A percentile compares a stretch with the other conserved stretches of the same genome.
phyloP scores from a whole-genome alignment of 2,113 vertebrate species.

The Castor canadensis region DNA sequence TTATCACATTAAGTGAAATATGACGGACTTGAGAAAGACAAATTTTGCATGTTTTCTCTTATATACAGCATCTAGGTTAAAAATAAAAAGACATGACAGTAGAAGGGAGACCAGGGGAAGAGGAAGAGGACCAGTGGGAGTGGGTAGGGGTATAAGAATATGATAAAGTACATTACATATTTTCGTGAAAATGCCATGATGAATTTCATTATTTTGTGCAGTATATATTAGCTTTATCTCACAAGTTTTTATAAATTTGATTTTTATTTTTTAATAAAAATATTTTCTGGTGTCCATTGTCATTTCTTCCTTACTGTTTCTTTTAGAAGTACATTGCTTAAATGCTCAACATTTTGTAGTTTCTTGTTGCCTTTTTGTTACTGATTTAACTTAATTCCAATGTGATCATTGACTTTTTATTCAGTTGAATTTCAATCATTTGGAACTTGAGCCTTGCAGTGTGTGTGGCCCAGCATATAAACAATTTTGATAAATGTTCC shows the following conservation, averaged over 20 bases:
- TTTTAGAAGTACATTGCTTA: neutral
- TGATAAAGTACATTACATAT: too few species aligned
- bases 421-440: neutral
- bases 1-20: too few species aligned
- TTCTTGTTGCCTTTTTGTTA: neutral
- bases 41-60: too few species aligned
- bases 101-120: too few species aligned
- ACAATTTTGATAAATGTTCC: neutral
- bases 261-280: constrained; percentile 1
- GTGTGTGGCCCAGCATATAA: neutral
- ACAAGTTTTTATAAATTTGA: neutral
- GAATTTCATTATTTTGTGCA: too few species aligned
- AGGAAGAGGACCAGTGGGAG: too few species aligned
- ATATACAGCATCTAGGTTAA: too few species aligned
- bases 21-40: too few species aligned
- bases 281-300: neutral
- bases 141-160: too few species aligned
- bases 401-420: neutral
- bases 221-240: neutral
- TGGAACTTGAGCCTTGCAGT: neutral
- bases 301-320: neutral
- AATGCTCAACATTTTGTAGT: neutral
- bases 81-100: too few species aligned
- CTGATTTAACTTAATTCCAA: neutral
- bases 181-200: too few species aligned